Evolutionary conservation across 1,140 invertebrate genomes (phyloP).

Genomic region (Arctopsyche grandis): DNA sequence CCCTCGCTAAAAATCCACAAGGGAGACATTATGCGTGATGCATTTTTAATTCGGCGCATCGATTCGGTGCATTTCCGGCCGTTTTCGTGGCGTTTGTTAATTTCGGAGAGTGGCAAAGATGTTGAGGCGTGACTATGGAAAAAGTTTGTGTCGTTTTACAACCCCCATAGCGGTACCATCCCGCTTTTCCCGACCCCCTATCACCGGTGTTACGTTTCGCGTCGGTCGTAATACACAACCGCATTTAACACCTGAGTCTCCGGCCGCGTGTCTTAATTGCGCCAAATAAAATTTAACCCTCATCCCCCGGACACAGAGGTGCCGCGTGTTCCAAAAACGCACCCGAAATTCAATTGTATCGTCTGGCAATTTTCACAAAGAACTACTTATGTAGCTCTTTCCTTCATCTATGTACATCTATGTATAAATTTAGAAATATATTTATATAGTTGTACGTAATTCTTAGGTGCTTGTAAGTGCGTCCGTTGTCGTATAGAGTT

Average conservation of each 20-base stretch:
- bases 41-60: not conserved
- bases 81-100: too few species aligned
- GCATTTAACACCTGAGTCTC: constrained; percentile 53
- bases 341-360: not conserved
- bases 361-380: too few species aligned
- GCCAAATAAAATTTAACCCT: constrained; percentile 51
- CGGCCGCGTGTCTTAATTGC: constrained; percentile 48
- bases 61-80: not conserved
- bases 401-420: not conserved
- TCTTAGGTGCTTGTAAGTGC: too few species aligned
- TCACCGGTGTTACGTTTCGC: constrained; percentile 33
- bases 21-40: not conserved
- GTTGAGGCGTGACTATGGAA: not conserved
- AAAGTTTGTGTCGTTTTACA: constrained; percentile 27
- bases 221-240: constrained; percentile 41
- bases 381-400: not conserved
- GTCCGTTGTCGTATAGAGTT: too few species aligned
- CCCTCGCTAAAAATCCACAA: not conserved
- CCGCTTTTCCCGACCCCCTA: constrained; percentile 6
- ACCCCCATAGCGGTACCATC: too few species aligned
- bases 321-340: not conserved
- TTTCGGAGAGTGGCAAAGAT: too few species aligned
- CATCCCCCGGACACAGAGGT: constrained; percentile 23
- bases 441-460: not conserved
- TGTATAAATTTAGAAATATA: not conserved